phyloP scores from a whole-genome alignment of 2,888 invertebrate genomes.

The Nezara viridula region DNA sequence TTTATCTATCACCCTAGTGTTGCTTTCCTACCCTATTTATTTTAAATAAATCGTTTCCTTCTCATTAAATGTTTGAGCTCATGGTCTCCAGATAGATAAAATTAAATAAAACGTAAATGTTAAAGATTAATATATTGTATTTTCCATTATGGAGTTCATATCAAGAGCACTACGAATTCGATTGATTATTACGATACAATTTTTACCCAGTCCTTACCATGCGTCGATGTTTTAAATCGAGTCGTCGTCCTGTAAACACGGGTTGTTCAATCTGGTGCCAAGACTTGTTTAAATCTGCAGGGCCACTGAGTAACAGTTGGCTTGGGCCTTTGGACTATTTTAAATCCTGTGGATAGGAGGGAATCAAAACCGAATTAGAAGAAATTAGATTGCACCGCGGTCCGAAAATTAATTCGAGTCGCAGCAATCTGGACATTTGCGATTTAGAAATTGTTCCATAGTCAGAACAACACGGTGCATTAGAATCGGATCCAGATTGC shows the following conservation, averaged over 20 bases:
- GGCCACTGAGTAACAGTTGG: slow-evolving; percentile 34
- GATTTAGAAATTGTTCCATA: neutral
- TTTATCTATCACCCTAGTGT: neutral
- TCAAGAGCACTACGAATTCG: too few species aligned
- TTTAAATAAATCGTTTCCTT: too few species aligned
- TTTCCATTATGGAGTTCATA: too few species aligned
- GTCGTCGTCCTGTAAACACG: neutral
- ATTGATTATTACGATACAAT: too few species aligned
- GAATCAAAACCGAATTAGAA: neutral
- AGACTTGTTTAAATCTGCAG: slow-evolving; percentile 15
- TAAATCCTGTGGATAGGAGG: neutral
- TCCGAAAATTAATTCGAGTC: neutral
- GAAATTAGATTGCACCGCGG: neutral
- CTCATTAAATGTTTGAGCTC: too few species aligned
- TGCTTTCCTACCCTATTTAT: neutral
- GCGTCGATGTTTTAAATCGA: neutral
- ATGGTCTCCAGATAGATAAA: too few species aligned
- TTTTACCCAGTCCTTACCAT: too few species aligned
- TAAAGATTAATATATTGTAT: too few species aligned
- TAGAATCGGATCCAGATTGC: slow-evolving; percentile 15
- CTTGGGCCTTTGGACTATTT: slow-evolving; percentile 32
- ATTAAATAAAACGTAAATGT: too few species aligned
- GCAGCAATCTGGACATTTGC: neutral
- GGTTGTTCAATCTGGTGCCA: neutral
- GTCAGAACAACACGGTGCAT: neutral